These are phyloP conservation scores for Lepidurus packardi DNA, from an alignment of 1,140 invertebrate species.

Conservation along the genomic window DNA sequence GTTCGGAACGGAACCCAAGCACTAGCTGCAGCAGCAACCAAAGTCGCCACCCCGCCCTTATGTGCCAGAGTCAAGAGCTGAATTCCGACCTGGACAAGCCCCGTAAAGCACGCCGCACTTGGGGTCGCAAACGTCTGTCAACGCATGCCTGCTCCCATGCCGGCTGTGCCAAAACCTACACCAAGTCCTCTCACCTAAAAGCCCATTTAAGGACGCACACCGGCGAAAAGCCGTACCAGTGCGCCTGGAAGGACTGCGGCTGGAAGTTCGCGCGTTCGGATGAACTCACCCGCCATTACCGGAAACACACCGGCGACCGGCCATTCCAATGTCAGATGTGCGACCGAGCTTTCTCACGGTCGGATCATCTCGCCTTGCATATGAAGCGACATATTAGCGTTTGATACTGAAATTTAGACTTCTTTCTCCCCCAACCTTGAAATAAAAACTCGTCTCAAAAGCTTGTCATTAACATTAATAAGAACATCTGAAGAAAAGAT, in stretches of 20 bases:
- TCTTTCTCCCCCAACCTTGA: background rate
- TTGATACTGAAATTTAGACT: conserved; percentile 33
- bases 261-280: conserved; percentile 66
- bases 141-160: conserved; percentile 57
- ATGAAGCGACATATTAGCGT: conserved; percentile 55
- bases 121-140: conserved; percentile 52
- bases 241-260: conserved; percentile 63
- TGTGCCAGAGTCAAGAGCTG: conserved; percentile 34
- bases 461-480: conserved; percentile 7
- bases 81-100: conserved; percentile 24
- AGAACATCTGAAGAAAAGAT: background rate
- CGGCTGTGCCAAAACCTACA: conserved; percentile 60
- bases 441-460: background rate
- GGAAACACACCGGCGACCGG: conserved; percentile 55
- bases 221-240: conserved; percentile 70
- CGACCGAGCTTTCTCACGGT: conserved; percentile 56
- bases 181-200: conserved; percentile 63
- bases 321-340: conserved; percentile 56
- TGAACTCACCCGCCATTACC: conserved; percentile 58
- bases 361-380: conserved; percentile 59
- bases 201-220: conserved; percentile 61
- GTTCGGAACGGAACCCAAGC: conserved; percentile 24
- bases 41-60: conserved; percentile 39
- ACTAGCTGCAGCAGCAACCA: conserved; percentile 35
- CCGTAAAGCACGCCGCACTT: conserved; percentile 43